These are phyloP conservation scores for Bungarus multicinctus DNA, from an alignment of 2,113 vertebrate species.

Conservation along the genomic window DNA sequence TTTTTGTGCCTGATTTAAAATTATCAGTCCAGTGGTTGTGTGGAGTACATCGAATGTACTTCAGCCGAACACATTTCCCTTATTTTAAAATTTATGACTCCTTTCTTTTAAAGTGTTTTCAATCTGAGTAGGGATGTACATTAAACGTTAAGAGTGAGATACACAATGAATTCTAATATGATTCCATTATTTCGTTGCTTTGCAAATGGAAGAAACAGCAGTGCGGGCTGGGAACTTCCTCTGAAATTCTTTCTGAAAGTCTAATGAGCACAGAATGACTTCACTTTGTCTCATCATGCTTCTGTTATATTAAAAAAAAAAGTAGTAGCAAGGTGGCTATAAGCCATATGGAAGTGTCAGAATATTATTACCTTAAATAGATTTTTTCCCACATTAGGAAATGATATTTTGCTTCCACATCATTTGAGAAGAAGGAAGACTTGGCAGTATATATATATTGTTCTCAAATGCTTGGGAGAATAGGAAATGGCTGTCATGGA, in stretches of 20 bases:
- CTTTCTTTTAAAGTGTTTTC: background rate
- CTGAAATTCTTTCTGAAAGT: slow-evolving; percentile 26
- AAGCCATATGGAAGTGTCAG: slow-evolving; percentile 20
- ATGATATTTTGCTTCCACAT: slow-evolving; percentile 24
- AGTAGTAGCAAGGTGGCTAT: background rate
- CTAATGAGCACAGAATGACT: slow-evolving; percentile 16
- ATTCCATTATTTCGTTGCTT: slow-evolving; percentile 5
- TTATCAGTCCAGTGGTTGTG: background rate
- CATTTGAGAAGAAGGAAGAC: background rate
- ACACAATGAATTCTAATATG: background rate
- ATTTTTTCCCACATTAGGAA: background rate
- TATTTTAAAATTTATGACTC: background rate
- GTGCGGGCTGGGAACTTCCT: background rate
- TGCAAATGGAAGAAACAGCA: slow-evolving; percentile 2
- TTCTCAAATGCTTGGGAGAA: background rate
- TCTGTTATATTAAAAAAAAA: background rate
- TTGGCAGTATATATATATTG: too few relatives aligned
- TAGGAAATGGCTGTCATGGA: background rate
- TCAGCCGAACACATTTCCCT: background rate
- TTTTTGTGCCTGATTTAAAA: background rate
- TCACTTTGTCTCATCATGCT: slow-evolving; percentile 6
- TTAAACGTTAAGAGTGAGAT: background rate
- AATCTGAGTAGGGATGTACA: background rate
- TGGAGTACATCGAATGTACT: background rate
- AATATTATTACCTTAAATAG: background rate